Evolutionary conservation across 2,888 invertebrate genomes (phyloP).

Genomic region (Sicus ferrugineus): DNA sequence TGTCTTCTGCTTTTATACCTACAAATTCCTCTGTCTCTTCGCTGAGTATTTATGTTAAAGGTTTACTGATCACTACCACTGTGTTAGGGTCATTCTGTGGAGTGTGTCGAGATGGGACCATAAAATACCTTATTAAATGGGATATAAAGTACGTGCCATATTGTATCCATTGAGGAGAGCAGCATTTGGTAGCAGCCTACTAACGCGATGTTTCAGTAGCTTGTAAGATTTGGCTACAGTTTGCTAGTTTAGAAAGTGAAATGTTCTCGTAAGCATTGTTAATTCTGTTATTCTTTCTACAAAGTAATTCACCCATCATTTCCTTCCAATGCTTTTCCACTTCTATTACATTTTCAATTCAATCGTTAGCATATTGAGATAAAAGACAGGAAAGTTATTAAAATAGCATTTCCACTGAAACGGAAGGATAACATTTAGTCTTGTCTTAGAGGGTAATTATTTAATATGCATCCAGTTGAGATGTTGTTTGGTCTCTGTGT

Average conservation of each 20-base stretch:
- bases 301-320: too few species aligned
- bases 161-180: neutral
- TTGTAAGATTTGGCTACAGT: neutral
- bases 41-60: too few species aligned
- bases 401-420: too few species aligned
- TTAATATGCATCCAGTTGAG: neutral
- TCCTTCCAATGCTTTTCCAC: too few species aligned
- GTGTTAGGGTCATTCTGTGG: slow-evolving; percentile 35
- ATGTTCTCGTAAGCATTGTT: neutral
- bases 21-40: too few species aligned
- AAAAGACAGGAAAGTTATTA: neutral
- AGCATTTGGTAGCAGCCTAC: neutral
- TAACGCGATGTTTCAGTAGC: neutral
- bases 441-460: neutral
- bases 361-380: neutral
- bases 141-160: slow-evolving; percentile 4
- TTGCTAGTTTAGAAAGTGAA: too few species aligned
- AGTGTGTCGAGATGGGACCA: slow-evolving; percentile 40
- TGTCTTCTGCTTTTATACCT: too few species aligned
- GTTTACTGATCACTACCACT: neutral
- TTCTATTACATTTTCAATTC: too few species aligned
- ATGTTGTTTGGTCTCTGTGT: neutral
- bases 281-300: neutral
- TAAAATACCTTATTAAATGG: slow-evolving; percentile 34
- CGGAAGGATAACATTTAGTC: neutral